Conservation (phyloP, 2,113 vertebrate species). For the Trematomus loennbergii region DNA sequence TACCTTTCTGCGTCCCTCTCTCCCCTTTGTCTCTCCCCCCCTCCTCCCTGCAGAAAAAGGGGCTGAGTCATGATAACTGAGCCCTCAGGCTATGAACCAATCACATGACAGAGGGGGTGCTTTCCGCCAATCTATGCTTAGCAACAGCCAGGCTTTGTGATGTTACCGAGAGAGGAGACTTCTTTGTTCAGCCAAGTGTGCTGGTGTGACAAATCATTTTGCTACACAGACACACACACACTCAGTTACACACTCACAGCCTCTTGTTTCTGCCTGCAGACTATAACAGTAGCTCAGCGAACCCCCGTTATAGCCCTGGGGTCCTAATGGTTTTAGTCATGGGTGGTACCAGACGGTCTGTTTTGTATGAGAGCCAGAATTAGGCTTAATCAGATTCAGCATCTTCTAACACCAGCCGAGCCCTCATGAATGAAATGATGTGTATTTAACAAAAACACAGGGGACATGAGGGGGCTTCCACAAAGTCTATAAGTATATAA, state of each 20-base stretch:
- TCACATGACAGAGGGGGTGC: conserved; percentile 54
- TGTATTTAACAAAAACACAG: conserved; percentile 11
- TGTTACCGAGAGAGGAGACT: conserved; percentile 47
- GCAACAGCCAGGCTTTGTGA: conserved; percentile 32
- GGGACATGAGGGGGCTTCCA: neutral
- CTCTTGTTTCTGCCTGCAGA: conserved; percentile 30
- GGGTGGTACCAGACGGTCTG: conserved; percentile 37
- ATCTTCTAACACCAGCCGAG: conserved; percentile 25
- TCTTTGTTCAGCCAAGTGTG: conserved; percentile 75
- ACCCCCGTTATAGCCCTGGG: conserved; percentile 48
- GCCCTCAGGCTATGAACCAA: conserved; percentile 57
- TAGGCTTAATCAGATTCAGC: conserved; percentile 53
- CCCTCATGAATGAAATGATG: conserved; percentile 12
- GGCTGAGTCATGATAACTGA: conserved; percentile 72
- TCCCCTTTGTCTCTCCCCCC: neutral
- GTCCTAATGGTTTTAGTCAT: conserved; percentile 70
- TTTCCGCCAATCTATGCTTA: conserved; percentile 52
- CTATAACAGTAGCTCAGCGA: conserved; percentile 20
- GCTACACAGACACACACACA: conserved; percentile 31
- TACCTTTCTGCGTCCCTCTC: neutral
- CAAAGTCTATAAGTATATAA: neutral
- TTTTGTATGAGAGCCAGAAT: conserved; percentile 39
- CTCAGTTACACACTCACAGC: neutral
- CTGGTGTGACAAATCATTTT: conserved; percentile 70
- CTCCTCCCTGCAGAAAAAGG: conserved; percentile 39